Evolutionary conservation across 1,140 invertebrate species (phyloP).

Genomic region (Drosophila nikananu): DNA sequence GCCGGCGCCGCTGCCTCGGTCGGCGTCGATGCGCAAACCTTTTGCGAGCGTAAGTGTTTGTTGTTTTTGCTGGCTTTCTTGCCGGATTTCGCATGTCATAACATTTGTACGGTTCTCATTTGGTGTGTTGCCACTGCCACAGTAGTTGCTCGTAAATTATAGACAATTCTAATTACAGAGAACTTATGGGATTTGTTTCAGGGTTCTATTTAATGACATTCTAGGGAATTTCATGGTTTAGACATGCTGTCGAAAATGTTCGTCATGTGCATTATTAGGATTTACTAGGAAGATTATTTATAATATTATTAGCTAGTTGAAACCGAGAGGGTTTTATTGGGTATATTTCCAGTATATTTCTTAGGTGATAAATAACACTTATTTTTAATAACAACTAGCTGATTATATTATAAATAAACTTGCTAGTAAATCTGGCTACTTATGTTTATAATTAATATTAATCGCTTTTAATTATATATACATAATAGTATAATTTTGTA

Average conservation of each 20-base stretch:
- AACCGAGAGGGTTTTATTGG: too few species aligned
- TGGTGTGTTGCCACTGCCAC: constrained; percentile 21
- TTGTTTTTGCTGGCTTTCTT: constrained; percentile 65
- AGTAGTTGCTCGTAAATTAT: constrained; percentile 25
- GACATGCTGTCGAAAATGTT: not conserved
- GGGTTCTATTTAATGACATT: not conserved
- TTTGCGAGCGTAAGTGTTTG: constrained; percentile 54
- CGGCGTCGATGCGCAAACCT: constrained; percentile 66
- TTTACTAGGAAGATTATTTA: not conserved
- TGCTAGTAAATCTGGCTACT: too few species aligned
- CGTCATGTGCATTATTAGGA: not conserved
- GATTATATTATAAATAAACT: too few species aligned
- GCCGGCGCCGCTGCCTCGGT: constrained; percentile 13
- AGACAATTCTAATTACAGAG: constrained; percentile 1
- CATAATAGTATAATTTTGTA: too few species aligned
- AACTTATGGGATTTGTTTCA: constrained; percentile 1
- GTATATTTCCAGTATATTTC: not conserved
- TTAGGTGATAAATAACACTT: not conserved
- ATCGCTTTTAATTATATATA: too few species aligned
- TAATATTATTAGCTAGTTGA: not conserved
- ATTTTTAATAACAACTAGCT: too few species aligned
- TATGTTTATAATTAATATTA: too few species aligned
- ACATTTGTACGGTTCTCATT: constrained; percentile 42
- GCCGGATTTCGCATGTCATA: constrained; percentile 76
- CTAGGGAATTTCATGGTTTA: not conserved